Evolutionary conservation across 2,888 invertebrate species (phyloP), one percentile per base, ranked within the genome.

Genomic region (Ditula angustiorana): DNA sequence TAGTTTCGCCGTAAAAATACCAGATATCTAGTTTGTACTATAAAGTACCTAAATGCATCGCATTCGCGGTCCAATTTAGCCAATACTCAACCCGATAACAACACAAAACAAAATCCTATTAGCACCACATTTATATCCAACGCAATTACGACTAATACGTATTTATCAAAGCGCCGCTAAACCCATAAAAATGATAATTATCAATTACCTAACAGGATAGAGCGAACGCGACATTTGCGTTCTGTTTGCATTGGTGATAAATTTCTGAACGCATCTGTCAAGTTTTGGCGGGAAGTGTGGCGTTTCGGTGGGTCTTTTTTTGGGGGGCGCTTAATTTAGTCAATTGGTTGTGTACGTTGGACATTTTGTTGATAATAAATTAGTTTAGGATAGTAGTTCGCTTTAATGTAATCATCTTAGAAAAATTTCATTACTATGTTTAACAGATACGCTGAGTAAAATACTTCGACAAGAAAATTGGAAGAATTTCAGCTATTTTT

Each of bases 101-200:
- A 37, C 47, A 56, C 63, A 63, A 56, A 37, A 62, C 56, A 50
- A 63, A 63, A 47, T 21, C 13, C 41, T 53, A 61, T 61, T 53
- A 61, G 13, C 44, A 47, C 37, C 61, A 52, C 52, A 26, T 19
- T 16, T 11, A 61, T 62, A 50, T 65, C 53, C 66, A 68, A 63
- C 68, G 70, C 73, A 72, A 75, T 75, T 74, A 75, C 71, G 70
- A 46, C 57, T 60, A 60, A 61, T 71, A 67, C 73, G 74, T 77
- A 81, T 82, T 81, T 76, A 75, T 73, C 77, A 70, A 66, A 83
- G 72, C 69, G 70, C 72, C 61, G 69, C 75, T 85, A 79, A 87
- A 80, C 89, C 85, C 77, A 85, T 90, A 90, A 88, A 88, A 89
- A 88, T 88, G 85, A 89, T 90, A 90, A 91, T 90, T 87, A 86